Evolutionary conservation across 2,797 vertebrate genomes (phyloP).

Genomic region (Valencia hispanica): DNA sequence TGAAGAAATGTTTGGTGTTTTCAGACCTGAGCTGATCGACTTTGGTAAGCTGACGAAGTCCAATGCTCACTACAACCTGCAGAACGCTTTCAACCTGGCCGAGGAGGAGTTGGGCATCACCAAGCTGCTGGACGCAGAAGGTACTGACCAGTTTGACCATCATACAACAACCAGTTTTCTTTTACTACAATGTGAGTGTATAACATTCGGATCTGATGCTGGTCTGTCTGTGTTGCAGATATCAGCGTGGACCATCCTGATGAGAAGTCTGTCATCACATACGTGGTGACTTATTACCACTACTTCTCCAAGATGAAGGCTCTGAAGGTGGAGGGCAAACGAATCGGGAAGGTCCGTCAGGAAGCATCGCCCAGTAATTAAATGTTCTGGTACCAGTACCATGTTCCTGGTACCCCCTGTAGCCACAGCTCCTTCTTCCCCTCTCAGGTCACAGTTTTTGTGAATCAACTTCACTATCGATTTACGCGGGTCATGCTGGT

Average conservation of each 20-base stretch:
- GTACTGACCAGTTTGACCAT: conserved; percentile 64
- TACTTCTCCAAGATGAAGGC: conserved; percentile 99
- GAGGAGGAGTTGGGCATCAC: conserved; percentile 96
- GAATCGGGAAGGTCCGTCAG: conserved; percentile 83
- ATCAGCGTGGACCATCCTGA: conserved; percentile 98
- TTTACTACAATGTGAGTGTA: neutral
- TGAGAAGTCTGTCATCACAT: conserved; percentile 98
- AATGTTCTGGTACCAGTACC: neutral
- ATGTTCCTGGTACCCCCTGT: too few species aligned
- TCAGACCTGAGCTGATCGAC: conserved; percentile 94
- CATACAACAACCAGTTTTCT: neutral
- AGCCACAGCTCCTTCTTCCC: neutral
- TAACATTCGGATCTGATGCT: neutral
- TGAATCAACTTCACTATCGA: neutral
- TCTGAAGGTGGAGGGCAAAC: conserved; percentile 95
- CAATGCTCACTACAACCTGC: conserved; percentile 96
- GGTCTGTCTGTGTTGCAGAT: conserved; percentile 74
- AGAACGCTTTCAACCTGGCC: conserved; percentile 96
- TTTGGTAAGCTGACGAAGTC: conserved; percentile 98
- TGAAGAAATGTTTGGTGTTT: neutral
- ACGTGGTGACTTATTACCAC: conserved; percentile 97
- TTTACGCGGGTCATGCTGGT: neutral
- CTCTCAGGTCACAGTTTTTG: neutral
- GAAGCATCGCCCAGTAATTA: neutral
- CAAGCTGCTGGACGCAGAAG: conserved; percentile 93